Evolutionary conservation across 1,140 invertebrate genomes (phyloP), one percentile per base, ranked within the genome.

Genomic region (Cherax destructor): DNA sequence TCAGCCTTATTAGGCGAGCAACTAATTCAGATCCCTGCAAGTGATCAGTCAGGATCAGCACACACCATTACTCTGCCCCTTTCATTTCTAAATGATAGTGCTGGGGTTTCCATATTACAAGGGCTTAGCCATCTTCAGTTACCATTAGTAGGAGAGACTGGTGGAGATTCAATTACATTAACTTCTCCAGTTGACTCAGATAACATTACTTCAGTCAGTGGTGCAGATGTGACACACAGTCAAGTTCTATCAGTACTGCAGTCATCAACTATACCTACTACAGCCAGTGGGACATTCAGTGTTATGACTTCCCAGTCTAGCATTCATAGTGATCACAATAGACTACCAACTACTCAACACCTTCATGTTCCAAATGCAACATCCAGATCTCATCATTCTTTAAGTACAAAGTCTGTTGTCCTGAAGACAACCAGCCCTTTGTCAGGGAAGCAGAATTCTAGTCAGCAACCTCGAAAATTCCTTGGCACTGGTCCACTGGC

Each of bases 401-500:
- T 50, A 47, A 76, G 24, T 50, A n/a, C 81, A 41, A 92, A 88
- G 65, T 50, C 78, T 24, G 30, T 88, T 41, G 69, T 92, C 9
- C 65, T 88, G 13, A 78, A 83, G 21, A 87, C 80, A 13, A 92
- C 13, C 16, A 83, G 79, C 24, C 59, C 84, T 41, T 2, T 41
- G 7, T n/a, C 81, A 59, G 81, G 74, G 11, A 87, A 88, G 56
- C 88, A 81, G 65, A 50, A 49, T 6, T 52, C 79, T 56, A 69
- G 10, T 30, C 79, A 88, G 7, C 86, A 92, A 50, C 69, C 78
- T 47, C 86, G 76, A 61, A 92, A 88, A 47, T 76, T 93, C 11
- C 79, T 93, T 50, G 92, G 92, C 21, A 86, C 86, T 76, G 92
- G 92, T 49, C 92, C 92, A 13, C 24, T 88, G 56, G 92, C 92